Evolutionary conservation across 2,797 vertebrate species (phyloP), one percentile per base, ranked within the genome.

Genomic region (Acanthopagrus latus): DNA sequence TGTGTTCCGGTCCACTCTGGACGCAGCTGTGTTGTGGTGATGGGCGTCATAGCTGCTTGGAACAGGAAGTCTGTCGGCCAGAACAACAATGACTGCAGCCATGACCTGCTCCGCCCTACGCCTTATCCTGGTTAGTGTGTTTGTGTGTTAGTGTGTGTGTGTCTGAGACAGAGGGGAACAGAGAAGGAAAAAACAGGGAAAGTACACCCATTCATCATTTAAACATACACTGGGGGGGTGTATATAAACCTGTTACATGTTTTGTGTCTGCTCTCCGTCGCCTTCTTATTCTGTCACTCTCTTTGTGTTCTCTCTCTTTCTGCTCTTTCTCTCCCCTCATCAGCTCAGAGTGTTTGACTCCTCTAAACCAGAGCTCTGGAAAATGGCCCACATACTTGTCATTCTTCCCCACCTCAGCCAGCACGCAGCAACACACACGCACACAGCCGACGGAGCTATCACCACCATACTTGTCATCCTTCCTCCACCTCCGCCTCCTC

Each of bases 31-130:
- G 91, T 92, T 85, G 87, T 84, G 86, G 86, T 48, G 85, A 89
- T 81, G 85, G 90, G 87, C 86, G 92, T 91, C 88, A 83, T 76
- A 79, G 80, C 88, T 79, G 84, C 81, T 52, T 89, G 74, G 68
- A 94, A 94, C 94, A 95, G 95, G 95, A 96, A 95, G 94, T 93
- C 90, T 93, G 94, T 90, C 74, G 67, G 87, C 83, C 90, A 93
- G 89, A 93, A 93, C 80, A 95, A 95, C 95, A 96, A 96, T 96
- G 91, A 92, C 86, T 87, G 64, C 23, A 92, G 90, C 92, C 90
- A n/a, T 92, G 91, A 94, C 91, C 92, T 17, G 55, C 93, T 91
- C 93, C 93, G 83, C 93, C 94, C 94, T 89, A 13, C 0, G 52
- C 86, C 78, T 81, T 85, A 86, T 86, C 87, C 91, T 76, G 81